phyloP scores from a whole-genome alignment of 2,113 vertebrate species.

The Notarius quadriscutis region DNA sequence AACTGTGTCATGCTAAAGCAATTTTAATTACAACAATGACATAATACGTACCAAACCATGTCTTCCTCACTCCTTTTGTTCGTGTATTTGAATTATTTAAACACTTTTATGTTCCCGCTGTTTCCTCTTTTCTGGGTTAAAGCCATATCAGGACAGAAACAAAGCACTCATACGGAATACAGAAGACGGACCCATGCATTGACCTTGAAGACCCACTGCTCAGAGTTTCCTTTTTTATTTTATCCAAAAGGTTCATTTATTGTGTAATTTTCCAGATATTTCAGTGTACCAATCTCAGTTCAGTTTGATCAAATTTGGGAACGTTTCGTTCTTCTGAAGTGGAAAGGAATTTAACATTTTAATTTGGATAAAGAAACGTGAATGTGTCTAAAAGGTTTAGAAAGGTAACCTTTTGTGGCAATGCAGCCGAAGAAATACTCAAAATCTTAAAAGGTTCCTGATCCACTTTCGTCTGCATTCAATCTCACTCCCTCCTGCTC shows the following conservation, averaged over 20 bases:
- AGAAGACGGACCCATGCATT: slow-evolving; percentile 1
- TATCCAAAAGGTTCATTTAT: background rate
- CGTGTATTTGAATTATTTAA: slow-evolving; percentile 12
- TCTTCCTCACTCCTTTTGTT: slow-evolving; percentile 6
- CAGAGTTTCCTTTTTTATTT: background rate
- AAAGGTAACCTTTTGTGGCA: background rate
- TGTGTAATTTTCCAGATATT: background rate
- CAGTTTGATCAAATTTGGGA: background rate
- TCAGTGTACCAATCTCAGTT: background rate
- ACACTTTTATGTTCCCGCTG: background rate
- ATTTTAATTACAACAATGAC: slow-evolving; percentile 36
- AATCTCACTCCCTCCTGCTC: slow-evolving; percentile 1
- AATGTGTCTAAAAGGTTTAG: background rate
- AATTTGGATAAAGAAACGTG: background rate
- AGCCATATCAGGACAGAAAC: background rate
- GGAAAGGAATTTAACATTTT: background rate
- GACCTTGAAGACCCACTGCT: background rate
- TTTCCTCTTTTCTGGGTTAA: slow-evolving; percentile 1
- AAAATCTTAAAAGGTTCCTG: background rate
- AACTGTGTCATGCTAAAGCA: slow-evolving; percentile 30
- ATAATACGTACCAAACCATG: slow-evolving; percentile 4
- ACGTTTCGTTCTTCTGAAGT: background rate
- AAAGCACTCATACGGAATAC: background rate
- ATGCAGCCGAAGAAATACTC: background rate
- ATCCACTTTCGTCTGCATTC: background rate